Evolutionary conservation across 2,113 vertebrate genomes (phyloP).

Genomic region (Mobula hypostoma): DNA sequence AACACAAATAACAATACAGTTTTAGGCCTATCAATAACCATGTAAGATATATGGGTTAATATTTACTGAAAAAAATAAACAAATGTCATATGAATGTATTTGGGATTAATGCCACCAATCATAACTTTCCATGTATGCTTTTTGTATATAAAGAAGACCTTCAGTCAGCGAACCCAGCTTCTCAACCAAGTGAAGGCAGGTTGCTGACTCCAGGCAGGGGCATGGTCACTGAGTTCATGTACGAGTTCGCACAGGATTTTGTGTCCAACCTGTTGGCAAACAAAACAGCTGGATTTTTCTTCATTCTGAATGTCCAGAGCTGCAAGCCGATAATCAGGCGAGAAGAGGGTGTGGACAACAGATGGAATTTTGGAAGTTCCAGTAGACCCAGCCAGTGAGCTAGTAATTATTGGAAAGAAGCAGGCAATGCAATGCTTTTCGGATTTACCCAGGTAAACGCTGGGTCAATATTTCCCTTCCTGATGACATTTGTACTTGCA

Average conservation of each 20-base stretch:
- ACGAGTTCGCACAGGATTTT: neutral
- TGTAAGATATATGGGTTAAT: neutral
- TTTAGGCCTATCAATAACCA: neutral
- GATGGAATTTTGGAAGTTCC: no score
- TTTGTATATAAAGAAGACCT: neutral
- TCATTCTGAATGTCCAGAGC: neutral
- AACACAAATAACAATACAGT: neutral
- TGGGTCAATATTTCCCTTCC: no score
- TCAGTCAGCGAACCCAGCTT: neutral
- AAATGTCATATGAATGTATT: neutral
- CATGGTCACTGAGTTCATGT: neutral
- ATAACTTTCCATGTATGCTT: neutral
- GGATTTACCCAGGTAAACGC: no score
- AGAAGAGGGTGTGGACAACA: no score
- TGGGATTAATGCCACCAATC: neutral
- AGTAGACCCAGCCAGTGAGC: no score
- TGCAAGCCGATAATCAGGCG: neutral
- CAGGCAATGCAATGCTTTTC: no score
- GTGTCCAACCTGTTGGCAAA: no score
- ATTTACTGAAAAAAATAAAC: neutral
- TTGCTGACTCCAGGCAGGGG: neutral
- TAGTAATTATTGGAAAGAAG: no score
- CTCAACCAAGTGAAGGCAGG: neutral
- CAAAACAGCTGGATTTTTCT: neutral
- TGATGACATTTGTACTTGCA: no score